These are phyloP conservation scores for Sinonovacula constricta DNA, from an alignment of 1,140 invertebrate genomes.

Conservation along the genomic window DNA sequence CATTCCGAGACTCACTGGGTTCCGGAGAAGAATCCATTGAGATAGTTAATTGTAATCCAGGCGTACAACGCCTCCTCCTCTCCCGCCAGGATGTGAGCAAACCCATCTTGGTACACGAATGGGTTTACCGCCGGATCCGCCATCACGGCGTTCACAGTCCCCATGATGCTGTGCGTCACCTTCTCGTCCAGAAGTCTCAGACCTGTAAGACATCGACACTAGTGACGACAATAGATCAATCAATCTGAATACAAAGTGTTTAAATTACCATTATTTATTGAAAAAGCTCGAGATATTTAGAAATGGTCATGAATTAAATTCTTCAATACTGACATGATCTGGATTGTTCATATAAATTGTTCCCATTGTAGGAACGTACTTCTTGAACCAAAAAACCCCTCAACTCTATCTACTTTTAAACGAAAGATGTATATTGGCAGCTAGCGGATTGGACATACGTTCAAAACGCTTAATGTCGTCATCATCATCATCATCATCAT, in stretches of 20 bases:
- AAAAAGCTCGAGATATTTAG: no score
- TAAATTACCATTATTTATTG: no score
- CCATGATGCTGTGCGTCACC: slow-evolving; percentile 39
- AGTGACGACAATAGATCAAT: no score
- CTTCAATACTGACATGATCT: no score
- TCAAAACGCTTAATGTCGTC: no score
- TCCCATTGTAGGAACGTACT: background rate
- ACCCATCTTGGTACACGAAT: slow-evolving; percentile 51
- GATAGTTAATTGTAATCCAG: slow-evolving; percentile 80
- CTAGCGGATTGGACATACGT: no score
- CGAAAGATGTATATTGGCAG: no score
- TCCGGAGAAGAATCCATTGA: slow-evolving; percentile 54
- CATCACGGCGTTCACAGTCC: slow-evolving; percentile 13
- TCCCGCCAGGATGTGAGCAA: slow-evolving; percentile 77
- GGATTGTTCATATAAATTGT: no score
- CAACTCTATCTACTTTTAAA: no score
- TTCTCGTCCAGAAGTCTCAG: slow-evolving; percentile 47
- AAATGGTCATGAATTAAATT: no score
- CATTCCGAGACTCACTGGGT: no score
- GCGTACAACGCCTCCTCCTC: slow-evolving; percentile 77
- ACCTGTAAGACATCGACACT: slow-evolving; percentile 45
- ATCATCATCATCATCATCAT: slow-evolving; percentile 16
- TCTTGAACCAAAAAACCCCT: background rate
- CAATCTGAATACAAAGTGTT: no score
- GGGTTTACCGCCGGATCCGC: slow-evolving; percentile 50